Evolutionary conservation across 2,113 vertebrate genomes (phyloP), one percentile per base, ranked within the genome.

Genomic region (Muntiacus reevesi): DNA sequence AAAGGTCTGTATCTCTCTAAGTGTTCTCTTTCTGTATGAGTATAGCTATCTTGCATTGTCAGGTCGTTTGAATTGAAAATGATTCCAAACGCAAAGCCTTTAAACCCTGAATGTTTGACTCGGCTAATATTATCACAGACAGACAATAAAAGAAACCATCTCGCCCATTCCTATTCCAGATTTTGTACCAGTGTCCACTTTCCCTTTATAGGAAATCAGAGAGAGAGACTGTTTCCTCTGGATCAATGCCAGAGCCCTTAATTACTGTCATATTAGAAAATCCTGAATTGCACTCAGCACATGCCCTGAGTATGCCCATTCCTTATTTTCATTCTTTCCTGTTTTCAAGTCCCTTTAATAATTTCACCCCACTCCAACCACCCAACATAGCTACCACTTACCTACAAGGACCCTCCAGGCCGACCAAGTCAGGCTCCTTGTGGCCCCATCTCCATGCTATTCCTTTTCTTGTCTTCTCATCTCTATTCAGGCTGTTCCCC

Each of bases 41-140:
- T 43, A 67, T 91, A 92, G 60, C 87, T 91, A 82, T 95, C 96
- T 59, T 76, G 57, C 86, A 36, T 87, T 93, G 89, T 95, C 97
- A 94, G 85, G 57, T 96, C 40, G 12, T 87, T 95, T 95, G 95
- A 88, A 96, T 27, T 64, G 50, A 94, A 94, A 97, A 88, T 92
- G 21, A 92, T 79, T 86, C 64, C 55, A 81, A 90, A 94, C 36
- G 50, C 81, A 94, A 55, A 86, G 81, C 43, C 90, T 96, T 89
- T 93, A 94, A 94, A 92, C 40, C 25, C 25, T 33, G 7, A 94
- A 36, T 30, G 7, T 88, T 83, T 76, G 60, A 83, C 8, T 59
- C 25, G 7, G 16, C 71, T 86, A 76, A 47, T 43, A 59, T 76
- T 43, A 81, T 85, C 95, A 82, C 23, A 92, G 55, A 62, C 27